Evolutionary conservation across 2,113 vertebrate species (phyloP).

Genomic region (Gymnocephalus cernua): DNA sequence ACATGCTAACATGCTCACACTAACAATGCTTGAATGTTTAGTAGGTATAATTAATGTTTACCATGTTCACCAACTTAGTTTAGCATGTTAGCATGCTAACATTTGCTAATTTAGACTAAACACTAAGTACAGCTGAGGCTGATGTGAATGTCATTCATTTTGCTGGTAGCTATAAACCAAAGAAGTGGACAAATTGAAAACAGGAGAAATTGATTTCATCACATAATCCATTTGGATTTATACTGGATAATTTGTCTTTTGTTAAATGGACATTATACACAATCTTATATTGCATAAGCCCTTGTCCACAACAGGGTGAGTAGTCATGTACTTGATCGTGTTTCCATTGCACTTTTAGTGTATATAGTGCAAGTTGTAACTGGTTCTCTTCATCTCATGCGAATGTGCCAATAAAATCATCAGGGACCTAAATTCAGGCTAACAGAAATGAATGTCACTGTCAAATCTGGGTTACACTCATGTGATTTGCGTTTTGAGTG

Average conservation of each 20-base stretch:
- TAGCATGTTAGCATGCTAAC: neutral
- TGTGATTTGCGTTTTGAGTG: slow-evolving; percentile 22
- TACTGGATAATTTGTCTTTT: neutral
- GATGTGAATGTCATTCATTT: neutral
- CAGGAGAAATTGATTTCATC: neutral
- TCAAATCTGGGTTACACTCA: slow-evolving; percentile 40
- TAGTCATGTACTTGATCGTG: neutral
- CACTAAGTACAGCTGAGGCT: neutral
- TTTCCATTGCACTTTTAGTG: neutral
- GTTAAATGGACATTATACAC: neutral
- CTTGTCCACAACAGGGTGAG: neutral
- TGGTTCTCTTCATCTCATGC: neutral
- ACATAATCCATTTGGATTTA: neutral
- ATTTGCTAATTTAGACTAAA: neutral
- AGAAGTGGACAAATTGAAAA: neutral
- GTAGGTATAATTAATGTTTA: neutral
- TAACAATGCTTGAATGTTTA: neutral
- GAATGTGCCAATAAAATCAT: slow-evolving; percentile 20
- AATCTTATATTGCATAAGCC: neutral
- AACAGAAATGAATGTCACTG: slow-evolving; percentile 30
- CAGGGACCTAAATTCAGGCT: slow-evolving; percentile 32
- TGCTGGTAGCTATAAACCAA: neutral
- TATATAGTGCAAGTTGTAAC: neutral
- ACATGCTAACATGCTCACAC: neutral
- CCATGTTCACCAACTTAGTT: neutral